These are phyloP conservation scores for Halocaridina rubra DNA, from an alignment of 2,888 invertebrate species.

Conservation along the genomic window DNA sequence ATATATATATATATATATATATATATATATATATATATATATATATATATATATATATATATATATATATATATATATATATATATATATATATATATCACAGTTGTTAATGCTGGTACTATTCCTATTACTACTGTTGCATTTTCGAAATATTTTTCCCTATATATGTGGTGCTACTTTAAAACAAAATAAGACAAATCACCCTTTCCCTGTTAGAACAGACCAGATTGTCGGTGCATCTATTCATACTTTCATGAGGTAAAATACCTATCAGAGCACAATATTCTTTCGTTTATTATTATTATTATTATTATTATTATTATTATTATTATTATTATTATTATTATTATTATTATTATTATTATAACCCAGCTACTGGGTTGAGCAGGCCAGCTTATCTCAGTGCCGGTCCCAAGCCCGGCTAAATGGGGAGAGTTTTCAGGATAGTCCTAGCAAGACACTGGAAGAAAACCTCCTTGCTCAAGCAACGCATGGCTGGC, in stretches of 20 bases:
- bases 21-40: slow-evolving; percentile 37
- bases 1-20: background rate
- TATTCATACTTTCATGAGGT: background rate
- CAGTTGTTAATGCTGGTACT: background rate
- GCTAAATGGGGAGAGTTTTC: no score
- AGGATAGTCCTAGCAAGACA: no score
- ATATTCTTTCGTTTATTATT: no score
- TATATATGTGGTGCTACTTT: background rate
- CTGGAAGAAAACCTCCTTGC: no score
- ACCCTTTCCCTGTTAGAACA: background rate
- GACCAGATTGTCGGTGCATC: background rate
- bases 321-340: no score
- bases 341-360: no score
- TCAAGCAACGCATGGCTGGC: no score
- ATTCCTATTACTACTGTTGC: no score
- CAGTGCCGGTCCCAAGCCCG: no score
- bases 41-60: slow-evolving; percentile 37
- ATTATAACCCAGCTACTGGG: no score
- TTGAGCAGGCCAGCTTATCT: no score
- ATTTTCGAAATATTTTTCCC: background rate
- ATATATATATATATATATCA: slow-evolving; percentile 13
- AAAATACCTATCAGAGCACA: background rate
- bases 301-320: no score
- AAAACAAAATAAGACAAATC: background rate
- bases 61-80: slow-evolving; percentile 39